Percentiles rank a stretch among this genome's conserved stretches.
Evolutionary conservation across 2,888 invertebrate species (phyloP).

Genomic region (Ypsolopha scabrella): DNA sequence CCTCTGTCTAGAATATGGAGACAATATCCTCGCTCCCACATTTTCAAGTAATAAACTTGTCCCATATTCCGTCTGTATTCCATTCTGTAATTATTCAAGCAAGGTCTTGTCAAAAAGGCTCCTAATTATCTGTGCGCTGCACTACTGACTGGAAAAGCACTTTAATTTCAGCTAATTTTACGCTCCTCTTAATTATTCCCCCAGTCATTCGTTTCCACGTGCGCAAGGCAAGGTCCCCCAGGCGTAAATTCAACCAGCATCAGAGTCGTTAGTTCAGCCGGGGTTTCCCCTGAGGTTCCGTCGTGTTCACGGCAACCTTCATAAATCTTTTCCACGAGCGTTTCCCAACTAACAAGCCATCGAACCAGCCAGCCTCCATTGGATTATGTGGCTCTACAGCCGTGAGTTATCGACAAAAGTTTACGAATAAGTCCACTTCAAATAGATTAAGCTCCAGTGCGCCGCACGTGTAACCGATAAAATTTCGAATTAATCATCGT

Average conservation of each 20-base stretch:
- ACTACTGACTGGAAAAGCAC: no score
- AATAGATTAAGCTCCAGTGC: conserved; percentile 47
- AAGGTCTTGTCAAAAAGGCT: no score
- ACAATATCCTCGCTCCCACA: no score
- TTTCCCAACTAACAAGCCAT: conserved; percentile 60
- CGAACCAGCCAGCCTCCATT: conserved; percentile 15
- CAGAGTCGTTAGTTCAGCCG: conserved; percentile 61
- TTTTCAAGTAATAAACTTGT: no score
- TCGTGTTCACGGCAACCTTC: conserved; percentile 35
- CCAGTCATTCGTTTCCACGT: neutral
- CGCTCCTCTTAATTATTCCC: conserved; percentile 28
- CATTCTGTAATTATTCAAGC: no score
- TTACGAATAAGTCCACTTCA: conserved; percentile 52
- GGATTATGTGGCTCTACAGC: conserved; percentile 17
- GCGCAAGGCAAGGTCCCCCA: conserved; percentile 2
- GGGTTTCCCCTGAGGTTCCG: conserved; percentile 45
- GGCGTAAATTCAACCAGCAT: conserved; percentile 63
- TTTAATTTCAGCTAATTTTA: conserved; percentile 27
- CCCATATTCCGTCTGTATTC: no score
- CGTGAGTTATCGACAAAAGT: conserved; percentile 53
- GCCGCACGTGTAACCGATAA: conserved; percentile 18
- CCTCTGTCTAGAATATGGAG: no score
- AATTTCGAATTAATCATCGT: conserved; percentile 49
- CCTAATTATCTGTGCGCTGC: no score
- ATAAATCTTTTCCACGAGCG: conserved; percentile 63